These are phyloP conservation scores for Microcaecilia unicolor DNA, from an alignment of 2,797 vertebrate species.

Conservation along the genomic window DNA sequence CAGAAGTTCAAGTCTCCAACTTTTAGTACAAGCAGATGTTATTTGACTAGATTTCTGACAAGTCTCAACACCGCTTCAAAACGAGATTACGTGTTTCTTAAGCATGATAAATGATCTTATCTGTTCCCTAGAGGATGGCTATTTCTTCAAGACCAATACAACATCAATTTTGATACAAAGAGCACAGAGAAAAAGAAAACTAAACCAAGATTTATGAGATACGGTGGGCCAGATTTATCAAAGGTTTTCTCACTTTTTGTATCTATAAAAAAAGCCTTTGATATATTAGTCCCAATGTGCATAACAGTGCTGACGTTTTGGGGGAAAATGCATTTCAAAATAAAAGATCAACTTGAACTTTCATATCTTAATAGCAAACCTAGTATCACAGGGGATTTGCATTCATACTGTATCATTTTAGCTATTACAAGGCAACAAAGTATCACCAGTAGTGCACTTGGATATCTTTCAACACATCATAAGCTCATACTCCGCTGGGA, in stretches of 20 bases:
- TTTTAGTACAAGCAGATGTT: constrained; percentile 17
- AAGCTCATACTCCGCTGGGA: constrained; percentile 39
- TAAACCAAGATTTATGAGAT: constrained; percentile 9
- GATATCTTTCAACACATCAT: constrained; percentile 45
- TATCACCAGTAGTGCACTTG: constrained; percentile 15
- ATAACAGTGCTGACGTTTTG: constrained; percentile 12
- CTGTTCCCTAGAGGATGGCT: constrained; percentile 9
- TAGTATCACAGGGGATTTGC: constrained; percentile 22
- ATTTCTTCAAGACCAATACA: constrained; percentile 25
- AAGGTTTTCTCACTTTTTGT: too few species aligned
- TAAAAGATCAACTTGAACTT: constrained; percentile 20
- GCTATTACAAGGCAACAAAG: constrained; percentile 25
- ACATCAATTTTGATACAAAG: constrained; percentile 14
- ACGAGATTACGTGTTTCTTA: constrained; percentile 25
- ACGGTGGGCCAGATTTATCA: too few species aligned
- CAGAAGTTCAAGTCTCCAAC: neutral
- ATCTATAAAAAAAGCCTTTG: too few species aligned
- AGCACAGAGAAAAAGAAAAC: constrained; percentile 39
- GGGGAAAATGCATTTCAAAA: constrained; percentile 1
- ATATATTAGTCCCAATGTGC: too few species aligned
- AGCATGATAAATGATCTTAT: constrained; percentile 20
- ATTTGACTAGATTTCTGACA: constrained; percentile 5
- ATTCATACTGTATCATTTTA: constrained; percentile 28
- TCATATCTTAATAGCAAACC: constrained; percentile 23
- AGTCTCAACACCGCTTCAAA: constrained; percentile 13